Conservation (phyloP, 1,140 invertebrate species). For the Diorhabda elongata region DNA sequence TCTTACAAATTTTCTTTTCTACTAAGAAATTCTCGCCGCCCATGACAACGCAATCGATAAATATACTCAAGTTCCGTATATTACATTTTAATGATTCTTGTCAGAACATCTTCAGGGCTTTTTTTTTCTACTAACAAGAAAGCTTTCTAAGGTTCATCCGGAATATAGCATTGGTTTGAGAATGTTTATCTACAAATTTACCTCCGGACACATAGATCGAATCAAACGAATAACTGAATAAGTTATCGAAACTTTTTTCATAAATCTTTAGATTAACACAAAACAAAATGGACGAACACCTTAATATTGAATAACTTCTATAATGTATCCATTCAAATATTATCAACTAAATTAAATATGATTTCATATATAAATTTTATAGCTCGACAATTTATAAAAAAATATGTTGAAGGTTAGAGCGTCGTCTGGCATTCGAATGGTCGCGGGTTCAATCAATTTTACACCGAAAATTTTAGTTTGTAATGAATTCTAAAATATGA, state of each 20-base stretch:
- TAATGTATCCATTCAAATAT: no score
- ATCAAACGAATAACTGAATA: background rate
- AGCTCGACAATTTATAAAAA: no score
- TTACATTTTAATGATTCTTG: slow-evolving; percentile 14
- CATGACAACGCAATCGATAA: background rate
- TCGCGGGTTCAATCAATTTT: no score
- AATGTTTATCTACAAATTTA: background rate
- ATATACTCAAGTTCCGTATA: background rate
- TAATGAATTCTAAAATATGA: no score
- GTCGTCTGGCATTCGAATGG: no score
- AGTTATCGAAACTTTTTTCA: background rate
- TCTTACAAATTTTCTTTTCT: background rate
- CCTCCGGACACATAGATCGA: background rate
- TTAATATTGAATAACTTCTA: no score
- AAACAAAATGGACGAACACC: no score
- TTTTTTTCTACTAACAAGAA: slow-evolving; percentile 1
- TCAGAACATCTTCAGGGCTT: slow-evolving; percentile 6
- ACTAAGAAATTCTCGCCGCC: background rate
- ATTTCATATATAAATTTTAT: no score
- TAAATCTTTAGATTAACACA: no score
- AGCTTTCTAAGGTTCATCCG: background rate
- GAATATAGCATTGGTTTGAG: background rate
- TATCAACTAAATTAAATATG: no score
- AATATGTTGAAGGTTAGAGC: no score
- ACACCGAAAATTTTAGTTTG: no score